Evolutionary conservation across 2,797 vertebrate species (phyloP), one percentile per base, ranked within the genome.

Genomic region (Lutjanus campechanus): DNA sequence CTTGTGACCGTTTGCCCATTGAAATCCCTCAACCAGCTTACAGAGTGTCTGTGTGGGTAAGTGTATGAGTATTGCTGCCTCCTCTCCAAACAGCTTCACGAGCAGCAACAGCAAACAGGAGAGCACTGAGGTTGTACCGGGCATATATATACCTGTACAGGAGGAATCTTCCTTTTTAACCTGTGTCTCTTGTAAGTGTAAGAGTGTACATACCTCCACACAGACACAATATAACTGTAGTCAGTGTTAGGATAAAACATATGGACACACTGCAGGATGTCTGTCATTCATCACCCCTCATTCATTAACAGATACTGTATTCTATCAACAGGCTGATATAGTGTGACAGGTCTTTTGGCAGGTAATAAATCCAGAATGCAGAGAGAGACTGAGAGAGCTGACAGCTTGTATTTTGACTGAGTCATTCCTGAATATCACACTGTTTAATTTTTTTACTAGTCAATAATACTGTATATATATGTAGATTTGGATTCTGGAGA

Each of bases 381-480:
- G 69, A 74, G 61, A 74, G 61, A 69, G 70, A 69, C 69, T 7
- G 70, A 79, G 71, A 19, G 61, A 81, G 88, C 65, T 53, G 85
- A 87, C 93, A 93, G 91, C 91, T 91, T 92, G 90, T 66, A 61
- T 90, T 86, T 81, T 86, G 88, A 84, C 85, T 84, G 87, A 89
- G 76, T 88, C 78, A 73, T 64, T 88, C 66, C 49, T 55, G 59
- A 79, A 55, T 11, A 79, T 79, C 75, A 84, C 65, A 71, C 80
- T 77, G 82, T 75, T 79, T 49, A 60, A 13, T 9, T 79, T 62
- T 65, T 62, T 81, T 62, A 79, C 59, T 11, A 2, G 46, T 66
- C 60, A 40, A 81, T 81, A 74, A 74, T 79, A 83, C 81, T n/a
- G n/a, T n/a, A n/a, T n/a, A n/a, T n/a, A n/a, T n/a, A n/a, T n/a